Evolutionary conservation across 2,113 vertebrate species (phyloP), one percentile per base, ranked within the genome.

Genomic region (Pangasianodon gigas): DNA sequence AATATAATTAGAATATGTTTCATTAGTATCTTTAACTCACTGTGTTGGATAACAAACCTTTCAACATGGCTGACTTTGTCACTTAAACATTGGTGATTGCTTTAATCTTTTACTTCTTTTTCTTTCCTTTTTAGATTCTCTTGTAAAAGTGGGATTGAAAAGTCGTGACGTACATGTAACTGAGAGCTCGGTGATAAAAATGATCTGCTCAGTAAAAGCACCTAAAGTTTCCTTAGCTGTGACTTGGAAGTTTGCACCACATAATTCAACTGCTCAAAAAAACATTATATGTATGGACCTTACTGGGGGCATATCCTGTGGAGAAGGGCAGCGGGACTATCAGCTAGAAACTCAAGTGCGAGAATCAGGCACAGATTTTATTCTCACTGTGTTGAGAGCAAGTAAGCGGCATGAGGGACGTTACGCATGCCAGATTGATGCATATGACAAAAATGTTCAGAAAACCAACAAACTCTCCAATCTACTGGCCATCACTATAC

Each of bases 401-500:
- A 91, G 91, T 1, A 85, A 90, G n/a, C 91, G 90, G 0, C 89
- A 97, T 0, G 84, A 90, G 0, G 97, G 97, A 2, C 52, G 0
- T 0, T 99, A 98, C 92, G 94, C 77, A 88, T 99, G 97, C 58
- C 48, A 91, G 26, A 95, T 92, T 9, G 93, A 96, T 9, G 93
- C 95, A 58, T 97, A 96, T 90, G 92, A 94, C 77, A 91, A 92
- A 89, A 91, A 94, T 83, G 83, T 58, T 0, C 29, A 92, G 83
- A 92, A 46, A 74, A 62, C 1, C 67, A 48, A 62, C 29, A 11
- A 26, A 52, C 1, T 44, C 56, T 98, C 97, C 87, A 95, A 97
- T 29, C 26, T 0, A 0, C 16, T 98, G 82, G 93, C 69, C 5
- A 94, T 97, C 86, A 91, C 0, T 0, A 93, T 98, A 54, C 41